Conservation (phyloP, 2,888 invertebrate genomes). For the Pseudococcus viburni region DNA sequence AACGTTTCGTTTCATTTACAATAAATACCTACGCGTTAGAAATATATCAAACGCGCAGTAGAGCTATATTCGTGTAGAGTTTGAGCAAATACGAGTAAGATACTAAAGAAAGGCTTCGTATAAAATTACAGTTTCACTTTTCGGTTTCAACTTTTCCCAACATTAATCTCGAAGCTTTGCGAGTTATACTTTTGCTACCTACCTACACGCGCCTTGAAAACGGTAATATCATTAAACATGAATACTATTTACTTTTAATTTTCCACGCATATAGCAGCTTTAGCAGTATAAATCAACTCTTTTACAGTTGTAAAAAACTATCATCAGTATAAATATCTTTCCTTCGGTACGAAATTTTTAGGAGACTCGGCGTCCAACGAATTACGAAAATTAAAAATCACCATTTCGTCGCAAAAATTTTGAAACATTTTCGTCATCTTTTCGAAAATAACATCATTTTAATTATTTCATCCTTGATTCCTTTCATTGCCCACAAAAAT, state of each 20-base stretch:
- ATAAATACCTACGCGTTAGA: conserved; percentile 5
- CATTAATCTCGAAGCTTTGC: conserved; percentile 45
- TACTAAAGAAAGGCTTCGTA: conserved; percentile 8
- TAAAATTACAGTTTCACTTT: conserved; percentile 29
- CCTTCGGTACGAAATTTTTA: too few relatives aligned
- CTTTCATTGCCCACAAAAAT: too few relatives aligned
- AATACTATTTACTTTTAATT: conserved; percentile 55
- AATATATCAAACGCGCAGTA: neutral
- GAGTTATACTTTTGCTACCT: neutral
- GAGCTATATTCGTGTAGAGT: neutral
- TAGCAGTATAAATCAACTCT: neutral
- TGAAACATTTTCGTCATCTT: too few relatives aligned
- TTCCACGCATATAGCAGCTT: neutral
- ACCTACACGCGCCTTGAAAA: neutral
- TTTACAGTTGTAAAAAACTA: neutral
- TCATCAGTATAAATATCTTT: too few relatives aligned
- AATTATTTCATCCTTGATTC: too few relatives aligned
- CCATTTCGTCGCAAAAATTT: too few relatives aligned
- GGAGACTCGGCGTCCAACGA: too few relatives aligned
- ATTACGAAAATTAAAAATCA: too few relatives aligned
- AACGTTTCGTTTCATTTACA: neutral
- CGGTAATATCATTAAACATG: conserved; percentile 22
- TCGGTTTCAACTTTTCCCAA: conserved; percentile 37
- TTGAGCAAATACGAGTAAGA: neutral
- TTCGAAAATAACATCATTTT: too few relatives aligned